These are phyloP conservation scores for Oplegnathus fasciatus DNA, from an alignment of 2,113 vertebrate genomes.

Conservation along the genomic window DNA sequence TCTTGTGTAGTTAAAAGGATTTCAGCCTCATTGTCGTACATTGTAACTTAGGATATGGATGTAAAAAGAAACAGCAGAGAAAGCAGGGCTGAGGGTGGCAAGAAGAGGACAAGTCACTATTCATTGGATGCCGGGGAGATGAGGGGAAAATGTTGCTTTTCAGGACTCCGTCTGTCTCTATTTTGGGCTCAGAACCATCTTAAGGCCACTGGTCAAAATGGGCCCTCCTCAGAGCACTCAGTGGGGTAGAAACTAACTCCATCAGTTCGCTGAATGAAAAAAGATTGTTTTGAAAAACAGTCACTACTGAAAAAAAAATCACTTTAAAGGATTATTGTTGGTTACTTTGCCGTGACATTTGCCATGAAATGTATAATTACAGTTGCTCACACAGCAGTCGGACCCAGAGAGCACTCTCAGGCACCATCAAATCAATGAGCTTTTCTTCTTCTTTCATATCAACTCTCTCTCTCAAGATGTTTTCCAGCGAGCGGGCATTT, in stretches of 20 bases:
- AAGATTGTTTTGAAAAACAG: neutral
- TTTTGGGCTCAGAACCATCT: slow-evolving; percentile 35
- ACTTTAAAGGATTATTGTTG: neutral
- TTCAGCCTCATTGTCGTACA: neutral
- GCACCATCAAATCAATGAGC: slow-evolving; percentile 14
- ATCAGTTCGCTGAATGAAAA: neutral
- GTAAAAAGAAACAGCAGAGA: slow-evolving; percentile 9
- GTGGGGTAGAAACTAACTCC: slow-evolving; percentile 20
- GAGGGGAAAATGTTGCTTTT: slow-evolving; percentile 26
- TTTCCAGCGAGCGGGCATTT: slow-evolving; percentile 26
- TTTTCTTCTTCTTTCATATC: slow-evolving; percentile 31
- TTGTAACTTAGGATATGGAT: neutral
- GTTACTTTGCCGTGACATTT: neutral
- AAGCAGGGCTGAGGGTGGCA: neutral
- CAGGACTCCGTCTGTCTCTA: slow-evolving; percentile 26
- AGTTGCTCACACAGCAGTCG: slow-evolving; percentile 7
- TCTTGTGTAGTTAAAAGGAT: neutral
- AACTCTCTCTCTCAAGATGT: slow-evolving; percentile 11
- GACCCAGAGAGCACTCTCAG: neutral
- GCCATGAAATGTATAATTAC: neutral
- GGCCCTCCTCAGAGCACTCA: slow-evolving; percentile 10
- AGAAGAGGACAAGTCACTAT: slow-evolving; percentile 20
- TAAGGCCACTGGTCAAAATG: slow-evolving; percentile 28
- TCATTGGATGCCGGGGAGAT: slow-evolving; percentile 11
- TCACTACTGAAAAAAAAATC: neutral